phyloP scores from a whole-genome alignment of 2,113 vertebrate genomes.

The Mesembrinibis cayennensis region DNA sequence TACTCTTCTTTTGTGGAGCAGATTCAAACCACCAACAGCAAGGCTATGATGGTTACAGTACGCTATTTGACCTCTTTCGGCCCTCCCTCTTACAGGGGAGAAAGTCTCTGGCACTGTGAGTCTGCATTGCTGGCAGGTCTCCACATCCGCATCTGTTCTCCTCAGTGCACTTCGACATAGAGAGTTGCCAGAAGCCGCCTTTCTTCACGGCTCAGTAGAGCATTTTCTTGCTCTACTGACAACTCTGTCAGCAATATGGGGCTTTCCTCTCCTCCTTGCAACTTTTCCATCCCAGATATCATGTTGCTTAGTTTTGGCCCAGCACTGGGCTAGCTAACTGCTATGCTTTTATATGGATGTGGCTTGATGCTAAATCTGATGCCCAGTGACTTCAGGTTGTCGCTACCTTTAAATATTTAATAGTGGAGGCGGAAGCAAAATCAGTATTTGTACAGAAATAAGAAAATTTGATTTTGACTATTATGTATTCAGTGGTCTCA shows the following conservation, averaged over 20 bases:
- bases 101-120: background rate
- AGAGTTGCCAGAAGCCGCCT: background rate
- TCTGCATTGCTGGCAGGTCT: background rate
- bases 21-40: background rate
- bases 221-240: background rate
- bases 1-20: background rate
- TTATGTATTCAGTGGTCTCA: background rate
- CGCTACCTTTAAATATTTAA: background rate
- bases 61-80: background rate
- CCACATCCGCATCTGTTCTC: background rate
- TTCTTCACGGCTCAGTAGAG: background rate
- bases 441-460: background rate
- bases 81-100: background rate
- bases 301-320: rapidly evolving
- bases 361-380: background rate
- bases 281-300: background rate
- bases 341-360: background rate
- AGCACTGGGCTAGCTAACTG: background rate
- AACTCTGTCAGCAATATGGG: background rate
- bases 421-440: background rate
- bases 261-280: background rate
- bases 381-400: background rate
- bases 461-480: background rate
- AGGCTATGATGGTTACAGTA: background rate
- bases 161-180: rapidly evolving